phyloP scores from a whole-genome alignment of 2,113 vertebrate genomes.

The Anhinga rufa region DNA sequence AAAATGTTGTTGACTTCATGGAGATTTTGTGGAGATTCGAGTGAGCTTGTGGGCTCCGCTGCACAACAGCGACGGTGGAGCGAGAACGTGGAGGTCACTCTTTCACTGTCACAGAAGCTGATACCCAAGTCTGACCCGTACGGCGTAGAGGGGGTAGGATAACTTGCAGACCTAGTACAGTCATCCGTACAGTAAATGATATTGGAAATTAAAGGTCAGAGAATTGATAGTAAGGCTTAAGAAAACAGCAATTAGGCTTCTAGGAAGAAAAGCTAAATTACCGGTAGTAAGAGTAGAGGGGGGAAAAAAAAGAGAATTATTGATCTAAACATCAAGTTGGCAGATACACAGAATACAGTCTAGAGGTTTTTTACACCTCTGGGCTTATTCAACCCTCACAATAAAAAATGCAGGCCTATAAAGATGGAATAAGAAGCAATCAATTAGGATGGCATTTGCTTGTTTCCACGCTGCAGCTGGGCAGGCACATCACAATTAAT shows the following conservation, averaged over 20 bases:
- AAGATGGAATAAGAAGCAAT: slow-evolving; percentile 49
- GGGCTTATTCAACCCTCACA: slow-evolving; percentile 37
- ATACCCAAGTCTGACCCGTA: neutral
- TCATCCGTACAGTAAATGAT: neutral
- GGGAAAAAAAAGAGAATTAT: neutral
- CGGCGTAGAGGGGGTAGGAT: accelerated
- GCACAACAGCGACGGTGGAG: accelerated
- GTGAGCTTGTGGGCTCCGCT: neutral
- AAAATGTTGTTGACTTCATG: neutral
- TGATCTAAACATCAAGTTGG: slow-evolving; percentile 60
- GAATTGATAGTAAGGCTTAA: slow-evolving; percentile 56
- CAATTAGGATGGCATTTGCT: slow-evolving; percentile 63
- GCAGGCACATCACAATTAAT: slow-evolving; percentile 55
- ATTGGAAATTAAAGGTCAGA: slow-evolving; percentile 64
- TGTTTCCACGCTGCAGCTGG: slow-evolving; percentile 15
- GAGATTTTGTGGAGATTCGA: neutral
- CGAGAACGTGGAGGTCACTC: neutral
- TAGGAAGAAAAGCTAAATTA: slow-evolving; percentile 52
- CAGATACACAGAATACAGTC: slow-evolving; percentile 21
- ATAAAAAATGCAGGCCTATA: slow-evolving; percentile 45
- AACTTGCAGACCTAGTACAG: neutral
- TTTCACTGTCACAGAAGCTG: neutral
- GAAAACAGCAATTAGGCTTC: slow-evolving; percentile 61
- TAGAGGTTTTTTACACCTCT: slow-evolving; percentile 57
- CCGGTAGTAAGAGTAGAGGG: neutral